These are phyloP conservation scores for Gorsachius magnificus DNA, from an alignment of 2,797 vertebrate species.

Conservation along the genomic window DNA sequence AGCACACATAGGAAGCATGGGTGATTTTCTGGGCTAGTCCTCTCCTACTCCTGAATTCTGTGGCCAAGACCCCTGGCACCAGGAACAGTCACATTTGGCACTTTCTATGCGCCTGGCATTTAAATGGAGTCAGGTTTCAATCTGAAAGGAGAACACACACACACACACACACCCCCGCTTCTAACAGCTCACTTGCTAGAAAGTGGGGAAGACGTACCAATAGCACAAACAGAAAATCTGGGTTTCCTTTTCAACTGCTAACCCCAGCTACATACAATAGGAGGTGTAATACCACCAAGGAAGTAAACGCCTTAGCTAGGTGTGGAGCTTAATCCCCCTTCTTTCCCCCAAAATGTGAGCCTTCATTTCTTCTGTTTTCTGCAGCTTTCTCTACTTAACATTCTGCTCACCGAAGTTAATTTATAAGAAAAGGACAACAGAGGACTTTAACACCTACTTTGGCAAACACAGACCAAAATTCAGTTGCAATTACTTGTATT, in stretches of 20 bases:
- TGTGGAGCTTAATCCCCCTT: background rate
- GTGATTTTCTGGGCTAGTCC: background rate
- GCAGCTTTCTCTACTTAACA: background rate
- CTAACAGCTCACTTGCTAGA: background rate
- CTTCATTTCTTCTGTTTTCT: background rate
- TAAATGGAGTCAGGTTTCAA: background rate
- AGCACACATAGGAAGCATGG: background rate
- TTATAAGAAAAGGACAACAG: background rate
- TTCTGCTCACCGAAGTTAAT: background rate
- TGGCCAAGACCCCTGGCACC: background rate
- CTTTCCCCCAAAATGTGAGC: accelerated
- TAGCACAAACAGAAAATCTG: background rate
- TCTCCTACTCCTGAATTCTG: background rate
- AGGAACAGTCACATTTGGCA: background rate
- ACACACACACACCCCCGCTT: background rate
- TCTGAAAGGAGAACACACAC: background rate
- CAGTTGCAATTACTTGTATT: accelerated
- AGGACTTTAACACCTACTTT: background rate
- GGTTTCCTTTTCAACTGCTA: background rate
- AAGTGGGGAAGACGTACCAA: background rate
- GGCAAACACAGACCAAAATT: background rate
- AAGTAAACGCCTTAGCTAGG: background rate
- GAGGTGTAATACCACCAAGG: background rate
- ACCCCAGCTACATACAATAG: background rate
- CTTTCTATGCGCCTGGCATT: background rate